These are phyloP conservation scores for Sinopyrophorus schimmeli DNA, from an alignment of 2,888 invertebrate genomes.

Conservation along the genomic window DNA sequence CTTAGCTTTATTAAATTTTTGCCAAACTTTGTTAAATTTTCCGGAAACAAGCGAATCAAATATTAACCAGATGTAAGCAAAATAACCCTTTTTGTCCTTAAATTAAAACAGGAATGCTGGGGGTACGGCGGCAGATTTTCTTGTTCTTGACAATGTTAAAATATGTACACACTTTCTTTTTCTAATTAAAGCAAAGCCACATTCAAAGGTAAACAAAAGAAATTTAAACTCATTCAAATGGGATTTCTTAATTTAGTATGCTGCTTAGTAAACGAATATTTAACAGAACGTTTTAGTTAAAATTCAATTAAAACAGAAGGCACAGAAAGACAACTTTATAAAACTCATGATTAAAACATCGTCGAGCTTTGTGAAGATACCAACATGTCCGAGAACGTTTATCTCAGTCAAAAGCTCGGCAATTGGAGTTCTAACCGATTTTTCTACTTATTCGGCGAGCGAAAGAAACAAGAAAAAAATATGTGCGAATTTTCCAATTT, in stretches of 20 bases:
- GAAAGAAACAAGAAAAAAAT: slow-evolving; percentile 7
- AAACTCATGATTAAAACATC: slow-evolving; percentile 52
- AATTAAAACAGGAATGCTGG: no score
- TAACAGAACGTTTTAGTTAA: slow-evolving; percentile 40
- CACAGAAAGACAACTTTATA: slow-evolving; percentile 46
- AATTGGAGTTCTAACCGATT: slow-evolving; percentile 13
- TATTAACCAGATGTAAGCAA: no score
- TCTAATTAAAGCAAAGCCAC: slow-evolving; percentile 6
- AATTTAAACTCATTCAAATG: slow-evolving; percentile 16
- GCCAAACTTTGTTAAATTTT: no score
- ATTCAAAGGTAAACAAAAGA: slow-evolving; percentile 13
- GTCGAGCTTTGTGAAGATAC: slow-evolving; percentile 21
- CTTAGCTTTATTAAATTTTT: no score
- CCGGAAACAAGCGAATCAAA: no score
- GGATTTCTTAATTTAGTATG: slow-evolving; percentile 16
- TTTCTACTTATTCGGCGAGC: slow-evolving; percentile 1
- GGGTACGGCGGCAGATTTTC: no score
- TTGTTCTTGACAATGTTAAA: not conserved
- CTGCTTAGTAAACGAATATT: slow-evolving; percentile 40
- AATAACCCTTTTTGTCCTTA: no score
- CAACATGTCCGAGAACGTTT: slow-evolving; percentile 30
- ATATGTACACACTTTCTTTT: slow-evolving; percentile 1
- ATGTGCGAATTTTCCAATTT: slow-evolving; percentile 23
- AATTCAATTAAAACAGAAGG: slow-evolving; percentile 45
- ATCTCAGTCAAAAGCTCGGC: slow-evolving; percentile 16